These are phyloP conservation scores for Goniozus legneri DNA, from an alignment of 1,140 invertebrate species.

Conservation along the genomic window DNA sequence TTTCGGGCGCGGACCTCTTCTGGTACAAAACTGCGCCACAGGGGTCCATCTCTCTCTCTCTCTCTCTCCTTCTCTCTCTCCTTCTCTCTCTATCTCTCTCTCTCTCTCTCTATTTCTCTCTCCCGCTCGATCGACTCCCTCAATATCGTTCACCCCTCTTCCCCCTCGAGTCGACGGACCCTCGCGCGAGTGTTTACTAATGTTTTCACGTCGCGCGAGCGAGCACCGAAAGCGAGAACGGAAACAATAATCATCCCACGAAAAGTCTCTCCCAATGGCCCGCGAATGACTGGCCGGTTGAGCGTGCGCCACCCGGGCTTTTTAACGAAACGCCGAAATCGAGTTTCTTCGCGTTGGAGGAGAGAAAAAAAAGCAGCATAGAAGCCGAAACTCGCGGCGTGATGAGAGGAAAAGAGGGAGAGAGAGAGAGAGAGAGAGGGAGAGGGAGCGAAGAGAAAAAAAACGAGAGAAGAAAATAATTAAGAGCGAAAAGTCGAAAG, in stretches of 20 bases:
- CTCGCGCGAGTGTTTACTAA: no score
- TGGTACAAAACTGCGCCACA: slow-evolving; percentile 42
- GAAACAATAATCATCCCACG: no score
- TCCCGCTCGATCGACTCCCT: not conserved
- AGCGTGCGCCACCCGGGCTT: no score
- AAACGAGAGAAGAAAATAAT: not conserved
- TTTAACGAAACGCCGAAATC: no score
- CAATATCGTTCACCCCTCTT: slow-evolving; percentile 5
- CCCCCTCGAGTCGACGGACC: not conserved
- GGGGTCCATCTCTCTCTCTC: slow-evolving; percentile 24
- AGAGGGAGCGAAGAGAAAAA: not conserved
- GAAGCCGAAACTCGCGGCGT: not conserved
- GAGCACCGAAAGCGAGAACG: no score
- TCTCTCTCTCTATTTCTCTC: no score
- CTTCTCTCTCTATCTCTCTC: not conserved
- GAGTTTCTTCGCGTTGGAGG: no score
- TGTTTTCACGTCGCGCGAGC: no score
- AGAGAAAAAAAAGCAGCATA: no score
- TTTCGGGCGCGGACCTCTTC: slow-evolving; percentile 33
- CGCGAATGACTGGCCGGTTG: no score
- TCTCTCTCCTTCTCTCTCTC: not conserved
- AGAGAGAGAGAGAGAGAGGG: not conserved
- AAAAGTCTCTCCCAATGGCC: no score
- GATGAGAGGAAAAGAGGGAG: not conserved
- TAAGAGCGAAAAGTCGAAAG: no score